Evolutionary conservation across 2,797 vertebrate species (phyloP), one percentile per base, ranked within the genome.

Genomic region (Myoxocephalus aenaeus): DNA sequence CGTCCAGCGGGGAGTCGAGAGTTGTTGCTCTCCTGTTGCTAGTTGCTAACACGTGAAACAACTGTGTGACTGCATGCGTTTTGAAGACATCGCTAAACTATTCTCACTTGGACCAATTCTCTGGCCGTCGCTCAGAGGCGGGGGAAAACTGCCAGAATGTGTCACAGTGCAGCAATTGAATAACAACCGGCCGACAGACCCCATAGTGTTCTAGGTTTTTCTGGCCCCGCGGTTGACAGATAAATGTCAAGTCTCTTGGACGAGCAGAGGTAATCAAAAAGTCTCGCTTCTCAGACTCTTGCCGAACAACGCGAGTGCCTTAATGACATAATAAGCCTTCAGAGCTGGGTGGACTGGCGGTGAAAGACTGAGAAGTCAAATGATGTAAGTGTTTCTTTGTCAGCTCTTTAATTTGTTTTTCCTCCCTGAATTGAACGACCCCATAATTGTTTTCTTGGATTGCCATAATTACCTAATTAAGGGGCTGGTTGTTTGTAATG

Each of bases 31-130:
- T 90, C 88, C 85, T 70, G 88, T 90, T 83, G 80, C 90, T 90
- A 83, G 86, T 89, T 72, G 75, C 91, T 90, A 93, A 93, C 94
- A 94, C 81, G 85, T 92, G 92, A 91, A 91, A 91, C 82, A 90
- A 93, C 91, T 92, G 92, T 89, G 84, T 89, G 90, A 92, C 91
- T 88, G 78, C 87, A 89, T 90, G 91, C 86, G 66, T 89, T 93
- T 92, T 61, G 79, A 90, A 92, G 86, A 89, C 87, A 81, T 92
- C 85, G 79, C 86, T 86, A 72, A 90, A 91, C 85, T 71, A 77
- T 76, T 90, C 75, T 70, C 81, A 85, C 88, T 89, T 10, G 89
- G 90, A 94, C 61, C 32, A 80, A 88, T 87, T 89, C 76, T 87
- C 86, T 86, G 81, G 88, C 88, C 84, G 65, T 86, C 80, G 85